Percentiles rank a stretch among this genome's conserved stretches.
These are phyloP conservation scores for Chrysopilus asiliformis DNA, from an alignment of 2,888 invertebrate species.

Conservation along the genomic window DNA sequence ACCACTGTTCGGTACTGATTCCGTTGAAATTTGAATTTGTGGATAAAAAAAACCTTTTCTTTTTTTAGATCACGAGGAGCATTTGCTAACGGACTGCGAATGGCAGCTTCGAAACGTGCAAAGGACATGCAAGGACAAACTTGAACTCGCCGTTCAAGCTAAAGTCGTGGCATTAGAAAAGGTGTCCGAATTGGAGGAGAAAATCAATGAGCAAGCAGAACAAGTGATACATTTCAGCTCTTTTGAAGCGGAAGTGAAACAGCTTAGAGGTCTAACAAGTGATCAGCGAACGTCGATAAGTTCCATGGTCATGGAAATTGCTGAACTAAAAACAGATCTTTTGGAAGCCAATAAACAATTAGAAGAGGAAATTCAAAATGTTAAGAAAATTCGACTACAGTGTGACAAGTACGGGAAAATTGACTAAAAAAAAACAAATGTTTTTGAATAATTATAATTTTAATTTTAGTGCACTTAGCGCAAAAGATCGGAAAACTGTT, in stretches of 20 bases:
- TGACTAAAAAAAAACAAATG: no score
- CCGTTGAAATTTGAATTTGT: no score
- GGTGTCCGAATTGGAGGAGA: slow-evolving; percentile 22
- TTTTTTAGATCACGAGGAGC: slow-evolving; percentile 47
- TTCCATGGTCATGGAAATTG: slow-evolving; percentile 41
- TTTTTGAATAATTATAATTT: no score
- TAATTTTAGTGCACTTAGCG: slow-evolving; percentile 31
- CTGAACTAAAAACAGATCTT: slow-evolving; percentile 40
- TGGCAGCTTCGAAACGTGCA: slow-evolving; percentile 71
- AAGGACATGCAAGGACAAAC: slow-evolving; percentile 48
- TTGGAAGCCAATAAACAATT: slow-evolving; percentile 40
- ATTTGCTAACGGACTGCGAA: slow-evolving; percentile 65
- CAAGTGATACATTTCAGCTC: slow-evolving; percentile 40
- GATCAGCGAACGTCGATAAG: slow-evolving; percentile 43
- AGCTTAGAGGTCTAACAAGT: slow-evolving; percentile 41
- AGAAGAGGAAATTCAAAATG: slow-evolving; percentile 38
- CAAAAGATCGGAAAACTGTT: slow-evolving; percentile 37
- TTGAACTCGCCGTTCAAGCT: slow-evolving; percentile 46
- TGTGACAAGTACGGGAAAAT: slow-evolving; percentile 31
- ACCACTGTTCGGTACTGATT: no score
- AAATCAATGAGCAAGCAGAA: slow-evolving; percentile 24
- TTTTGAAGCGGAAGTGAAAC: slow-evolving; percentile 43
- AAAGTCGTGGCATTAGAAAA: slow-evolving; percentile 41
- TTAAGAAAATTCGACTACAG: slow-evolving; percentile 33
- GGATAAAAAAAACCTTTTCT: slow-evolving; percentile 1